Base-by-base conservation (phyloP, 37 sponge, comb jelly and placozoan species). In the Dysidea cf. avara region DNA sequence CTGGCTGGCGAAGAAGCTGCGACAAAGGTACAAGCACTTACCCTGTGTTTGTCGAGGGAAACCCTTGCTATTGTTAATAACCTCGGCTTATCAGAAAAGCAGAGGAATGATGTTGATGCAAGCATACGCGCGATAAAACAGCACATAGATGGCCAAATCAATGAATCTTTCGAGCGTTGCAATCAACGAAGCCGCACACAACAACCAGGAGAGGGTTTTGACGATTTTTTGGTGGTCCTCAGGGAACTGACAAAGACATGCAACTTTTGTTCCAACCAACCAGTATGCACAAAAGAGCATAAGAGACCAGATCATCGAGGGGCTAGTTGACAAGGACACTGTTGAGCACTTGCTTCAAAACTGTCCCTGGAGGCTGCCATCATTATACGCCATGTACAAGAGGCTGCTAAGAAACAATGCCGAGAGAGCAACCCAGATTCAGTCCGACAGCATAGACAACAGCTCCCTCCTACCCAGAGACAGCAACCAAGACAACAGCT, bases 281-380 rank as follows among this genome's bases (percentile, higher is more conserved):
- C 57, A 35, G 22, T 77, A 66, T 29, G 53, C 67, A 30, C 67
- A 77, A 40, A 65, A 77, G n/a, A 56, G 7, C 77, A 76, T 76
- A 53, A 33, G 66, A 3, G 77, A 64, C 35, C 77, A 76, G 55
- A 76, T 76, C n/a, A n/a, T n/a, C n/a, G n/a, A n/a, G n/a, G n/a
- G n/a, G n/a, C n/a, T n/a, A n/a, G n/a, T n/a, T n/a, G 67, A 77
- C 0, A 56, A 66, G 17, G 67, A 77, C 29, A 55, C 67, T 20
- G 43, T 77, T 13, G 77, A 77, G 28, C 56, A 65, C 46, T 56
- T 53, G 31, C 57, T 74, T 7, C 33, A 39, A 12, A 57, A 53
- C 58, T 77, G 14, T 36, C 66, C n/a, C 66, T 77, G 16, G 56
- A 4, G 30, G 37, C 53, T 11, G 37, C 77, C 11, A 53, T 77